phyloP scores from a whole-genome alignment of 2,888 invertebrate genomes.

The Encarsia formosa region DNA sequence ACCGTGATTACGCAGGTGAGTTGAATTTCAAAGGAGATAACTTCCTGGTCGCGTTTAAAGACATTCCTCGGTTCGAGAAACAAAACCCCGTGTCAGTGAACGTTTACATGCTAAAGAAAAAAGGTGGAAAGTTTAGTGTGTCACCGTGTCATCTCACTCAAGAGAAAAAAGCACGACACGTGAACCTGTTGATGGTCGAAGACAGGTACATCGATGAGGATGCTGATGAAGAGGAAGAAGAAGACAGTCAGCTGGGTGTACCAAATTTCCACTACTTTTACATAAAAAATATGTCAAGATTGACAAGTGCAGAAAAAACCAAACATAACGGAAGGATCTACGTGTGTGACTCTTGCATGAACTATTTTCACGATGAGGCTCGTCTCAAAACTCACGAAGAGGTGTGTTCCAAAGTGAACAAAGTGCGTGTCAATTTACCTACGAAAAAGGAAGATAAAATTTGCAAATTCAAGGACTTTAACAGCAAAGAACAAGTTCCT shows the following conservation, averaged over 20 bases:
- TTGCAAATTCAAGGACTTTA: slow-evolving; percentile 19
- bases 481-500: slow-evolving; percentile 4
- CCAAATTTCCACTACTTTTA: not conserved
- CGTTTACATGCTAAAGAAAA: too few species aligned
- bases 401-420: slow-evolving; percentile 12
- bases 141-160: too few species aligned
- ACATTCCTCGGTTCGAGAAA: too few species aligned
- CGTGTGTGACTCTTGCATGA: slow-evolving; percentile 28
- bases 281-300: slow-evolving; percentile 19
- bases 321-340: not conserved
- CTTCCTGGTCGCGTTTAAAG: too few species aligned
- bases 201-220: slow-evolving; percentile 27
- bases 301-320: slow-evolving; percentile 12
- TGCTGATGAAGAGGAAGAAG: slow-evolving; percentile 20
- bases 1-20: too few species aligned
- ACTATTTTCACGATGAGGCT: slow-evolving; percentile 13
- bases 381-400: slow-evolving; percentile 7
- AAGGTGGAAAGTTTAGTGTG: too few species aligned
- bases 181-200: too few species aligned
- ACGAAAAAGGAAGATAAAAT: slow-evolving; percentile 2
- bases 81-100: too few species aligned
- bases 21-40: too few species aligned
- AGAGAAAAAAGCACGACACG: too few species aligned
- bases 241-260: not conserved
- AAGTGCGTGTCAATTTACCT: slow-evolving; percentile 5